Percentiles rank a stretch among this genome's conserved stretches.
Evolutionary conservation across 2,888 invertebrate species (phyloP).

Genomic region (Machimus atricapillus): DNA sequence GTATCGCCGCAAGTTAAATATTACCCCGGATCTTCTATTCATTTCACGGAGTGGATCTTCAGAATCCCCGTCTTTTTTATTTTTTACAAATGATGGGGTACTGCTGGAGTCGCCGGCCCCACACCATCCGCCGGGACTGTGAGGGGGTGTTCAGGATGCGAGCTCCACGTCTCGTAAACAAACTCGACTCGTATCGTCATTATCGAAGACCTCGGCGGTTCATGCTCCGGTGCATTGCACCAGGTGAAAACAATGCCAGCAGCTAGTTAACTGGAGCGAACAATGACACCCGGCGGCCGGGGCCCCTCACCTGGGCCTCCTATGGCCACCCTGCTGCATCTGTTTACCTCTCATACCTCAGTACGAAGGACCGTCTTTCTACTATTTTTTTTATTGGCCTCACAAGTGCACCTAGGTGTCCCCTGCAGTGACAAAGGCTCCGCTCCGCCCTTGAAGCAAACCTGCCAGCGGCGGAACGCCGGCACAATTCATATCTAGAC

Average conservation of each 20-base stretch:
- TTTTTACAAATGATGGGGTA: neutral
- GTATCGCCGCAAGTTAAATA: constrained; percentile 26
- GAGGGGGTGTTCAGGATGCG: neutral
- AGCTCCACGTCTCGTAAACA: neutral
- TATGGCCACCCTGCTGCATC: neutral
- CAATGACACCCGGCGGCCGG: neutral
- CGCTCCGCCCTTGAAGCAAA: neutral
- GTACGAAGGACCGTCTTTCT: neutral
- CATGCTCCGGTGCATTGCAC: constrained; percentile 12
- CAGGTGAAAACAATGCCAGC: neutral
- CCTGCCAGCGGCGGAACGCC: neutral
- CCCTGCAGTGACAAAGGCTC: neutral
- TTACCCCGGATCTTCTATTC: constrained; percentile 6
- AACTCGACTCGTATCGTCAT: neutral
- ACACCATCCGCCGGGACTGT: neutral
- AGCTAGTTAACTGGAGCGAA: constrained; percentile 21
- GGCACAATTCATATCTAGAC: neutral
- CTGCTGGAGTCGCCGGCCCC: neutral
- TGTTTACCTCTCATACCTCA: neutral
- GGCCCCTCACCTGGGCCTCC: neutral
- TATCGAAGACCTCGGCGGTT: neutral
- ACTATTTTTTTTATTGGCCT: neutral
- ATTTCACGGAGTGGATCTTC: neutral
- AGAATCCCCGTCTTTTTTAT: neutral
- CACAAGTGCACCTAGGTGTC: neutral